Evolutionary conservation across 2,797 vertebrate species (phyloP).

Genomic region (Acanthopagrus latus): DNA sequence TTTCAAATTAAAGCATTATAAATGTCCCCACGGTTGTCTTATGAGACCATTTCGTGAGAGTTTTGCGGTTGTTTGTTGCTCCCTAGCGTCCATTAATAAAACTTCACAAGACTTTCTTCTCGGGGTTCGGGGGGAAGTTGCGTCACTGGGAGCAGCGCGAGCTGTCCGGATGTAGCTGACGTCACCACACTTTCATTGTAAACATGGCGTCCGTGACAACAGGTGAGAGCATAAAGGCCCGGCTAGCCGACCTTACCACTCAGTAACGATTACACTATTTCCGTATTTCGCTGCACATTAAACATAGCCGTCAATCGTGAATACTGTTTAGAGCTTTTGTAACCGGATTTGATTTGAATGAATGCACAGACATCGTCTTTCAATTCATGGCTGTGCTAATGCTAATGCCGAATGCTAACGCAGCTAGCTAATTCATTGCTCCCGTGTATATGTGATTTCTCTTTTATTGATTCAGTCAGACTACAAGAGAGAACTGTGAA

Average conservation of each 20-base stretch:
- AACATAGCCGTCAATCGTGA: fast-evolving
- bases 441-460: neutral
- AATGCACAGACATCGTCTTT: neutral
- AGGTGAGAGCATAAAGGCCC: conserved; percentile 82
- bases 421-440: too few relatives aligned
- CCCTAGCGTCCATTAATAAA: conserved; percentile 60
- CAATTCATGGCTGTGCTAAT: conserved; percentile 15
- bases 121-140: conserved; percentile 54
- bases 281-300: fast-evolving
- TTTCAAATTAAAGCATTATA: neutral
- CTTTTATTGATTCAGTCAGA: neutral
- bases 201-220: conserved; percentile 89
- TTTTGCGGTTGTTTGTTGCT: conserved; percentile 46
- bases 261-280: neutral
- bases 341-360: fast-evolving
- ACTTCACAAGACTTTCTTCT: neutral
- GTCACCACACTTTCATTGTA: conserved; percentile 53
- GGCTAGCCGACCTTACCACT: neutral
- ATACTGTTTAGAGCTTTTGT: fast-evolving
- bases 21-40: fast-evolving
- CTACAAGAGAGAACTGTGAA: fast-evolving
- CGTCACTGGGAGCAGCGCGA: conserved; percentile 57
- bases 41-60: fast-evolving
- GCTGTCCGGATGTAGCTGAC: conserved; percentile 48
- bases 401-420: conserved; percentile 56